Percentiles rank a stretch among this genome's conserved stretches.
Conservation (phyloP, 2,797 vertebrate genomes). For the Peromyscus aztecus region DNA sequence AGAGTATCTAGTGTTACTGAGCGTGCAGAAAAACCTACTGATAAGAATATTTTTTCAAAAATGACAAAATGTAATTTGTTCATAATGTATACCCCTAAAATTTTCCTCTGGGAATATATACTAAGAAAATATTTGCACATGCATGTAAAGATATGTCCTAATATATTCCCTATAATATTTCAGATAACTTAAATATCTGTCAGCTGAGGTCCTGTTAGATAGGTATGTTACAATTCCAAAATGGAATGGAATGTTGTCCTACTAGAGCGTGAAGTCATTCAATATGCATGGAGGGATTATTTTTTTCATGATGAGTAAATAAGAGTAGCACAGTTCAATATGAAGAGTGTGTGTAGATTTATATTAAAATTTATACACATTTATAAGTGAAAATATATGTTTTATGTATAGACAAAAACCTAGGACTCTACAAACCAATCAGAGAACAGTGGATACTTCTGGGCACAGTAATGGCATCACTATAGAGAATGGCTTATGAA, state of each 20-base stretch:
- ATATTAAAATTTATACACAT: background rate
- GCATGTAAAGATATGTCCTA: background rate
- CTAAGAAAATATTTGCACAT: constrained; percentile 6
- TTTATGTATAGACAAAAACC: background rate
- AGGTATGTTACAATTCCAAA: background rate
- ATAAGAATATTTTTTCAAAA: background rate
- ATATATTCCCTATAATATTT: background rate
- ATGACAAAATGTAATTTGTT: background rate
- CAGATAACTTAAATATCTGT: background rate
- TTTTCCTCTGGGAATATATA: background rate
- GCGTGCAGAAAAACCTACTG: background rate
- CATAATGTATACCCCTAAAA: background rate
- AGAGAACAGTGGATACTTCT: background rate
- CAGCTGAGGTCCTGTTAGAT: background rate
- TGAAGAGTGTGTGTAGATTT: background rate
- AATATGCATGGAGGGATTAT: background rate
- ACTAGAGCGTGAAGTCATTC: background rate
- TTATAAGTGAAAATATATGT: background rate
- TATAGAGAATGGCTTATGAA: background rate
- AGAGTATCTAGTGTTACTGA: background rate
- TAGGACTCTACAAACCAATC: background rate
- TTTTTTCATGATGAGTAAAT: background rate
- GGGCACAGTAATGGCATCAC: background rate
- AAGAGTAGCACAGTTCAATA: background rate
- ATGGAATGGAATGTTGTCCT: background rate